These are phyloP conservation scores for Panurus biarmicus DNA, from an alignment of 2,113 vertebrate species.

Conservation along the genomic window DNA sequence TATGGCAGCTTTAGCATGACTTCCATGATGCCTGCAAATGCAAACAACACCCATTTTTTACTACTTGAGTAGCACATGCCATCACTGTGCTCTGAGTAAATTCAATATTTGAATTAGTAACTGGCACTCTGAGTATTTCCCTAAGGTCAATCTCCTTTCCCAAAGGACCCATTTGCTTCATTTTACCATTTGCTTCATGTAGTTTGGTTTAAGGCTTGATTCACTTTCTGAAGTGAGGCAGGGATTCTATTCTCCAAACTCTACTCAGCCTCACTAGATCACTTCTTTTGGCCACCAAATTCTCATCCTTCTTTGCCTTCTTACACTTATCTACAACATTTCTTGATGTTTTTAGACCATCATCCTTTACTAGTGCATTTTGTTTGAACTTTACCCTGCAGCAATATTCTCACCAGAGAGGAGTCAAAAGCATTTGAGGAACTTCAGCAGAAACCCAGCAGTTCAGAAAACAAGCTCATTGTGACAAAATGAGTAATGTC, in stretches of 20 bases:
- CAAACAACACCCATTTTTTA: background rate
- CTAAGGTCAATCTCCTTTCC: background rate
- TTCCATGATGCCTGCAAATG: background rate
- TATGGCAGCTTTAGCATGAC: background rate
- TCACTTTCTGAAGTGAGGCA: background rate
- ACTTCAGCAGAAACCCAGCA: background rate
- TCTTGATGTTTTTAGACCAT: background rate
- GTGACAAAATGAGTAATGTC: background rate
- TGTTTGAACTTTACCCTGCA: background rate
- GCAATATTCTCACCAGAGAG: background rate
- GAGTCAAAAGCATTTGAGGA: background rate
- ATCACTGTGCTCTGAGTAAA: background rate
- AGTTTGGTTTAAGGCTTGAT: background rate
- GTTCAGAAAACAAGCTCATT: background rate
- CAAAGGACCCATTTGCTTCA: background rate
- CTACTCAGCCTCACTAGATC: background rate
- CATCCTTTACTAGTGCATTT: background rate
- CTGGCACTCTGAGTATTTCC: background rate
- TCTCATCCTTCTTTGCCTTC: background rate
- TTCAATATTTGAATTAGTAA: background rate
- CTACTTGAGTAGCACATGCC: no score
- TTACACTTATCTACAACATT: background rate
- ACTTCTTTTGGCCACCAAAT: background rate
- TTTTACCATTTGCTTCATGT: background rate
- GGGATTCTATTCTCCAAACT: background rate